phyloP scores from a whole-genome alignment of 2,888 invertebrate species.

The Troilus luridus region DNA sequence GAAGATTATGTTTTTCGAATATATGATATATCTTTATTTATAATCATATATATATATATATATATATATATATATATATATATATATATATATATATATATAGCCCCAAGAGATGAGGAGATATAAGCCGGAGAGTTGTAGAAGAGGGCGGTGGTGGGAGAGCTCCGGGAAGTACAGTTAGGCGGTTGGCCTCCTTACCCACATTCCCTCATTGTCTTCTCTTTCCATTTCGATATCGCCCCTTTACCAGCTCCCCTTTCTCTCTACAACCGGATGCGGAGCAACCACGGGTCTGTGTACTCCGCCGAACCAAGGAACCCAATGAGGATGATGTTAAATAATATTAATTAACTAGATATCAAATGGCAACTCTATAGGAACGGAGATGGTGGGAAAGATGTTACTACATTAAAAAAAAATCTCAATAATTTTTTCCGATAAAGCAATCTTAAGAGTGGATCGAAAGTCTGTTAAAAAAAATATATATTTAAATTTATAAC shows the following conservation, averaged over 20 bases:
- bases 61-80: too few species aligned
- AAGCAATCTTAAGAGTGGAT: too few species aligned
- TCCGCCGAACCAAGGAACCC: not conserved
- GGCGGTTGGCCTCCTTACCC: conserved; percentile 48
- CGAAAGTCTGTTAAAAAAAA: too few species aligned
- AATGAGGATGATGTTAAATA: not conserved
- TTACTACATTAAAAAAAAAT: too few species aligned
- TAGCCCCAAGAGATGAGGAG: not conserved
- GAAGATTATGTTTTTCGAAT: too few species aligned
- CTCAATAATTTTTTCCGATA: too few species aligned
- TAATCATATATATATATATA: too few species aligned
- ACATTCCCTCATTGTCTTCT: conserved; percentile 51
- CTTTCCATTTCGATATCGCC: conserved; percentile 47
- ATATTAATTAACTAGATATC: too few species aligned
- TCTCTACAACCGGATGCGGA: not conserved
- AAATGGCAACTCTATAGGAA: too few species aligned
- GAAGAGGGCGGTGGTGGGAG: not conserved
- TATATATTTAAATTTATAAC: too few species aligned
- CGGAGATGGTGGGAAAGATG: not conserved
- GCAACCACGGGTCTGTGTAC: not conserved
- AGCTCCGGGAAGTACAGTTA: conserved; percentile 56
- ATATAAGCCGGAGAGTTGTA: not conserved
- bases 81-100: too few species aligned
- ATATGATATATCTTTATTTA: too few species aligned
- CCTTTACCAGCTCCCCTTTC: not conserved